Evolutionary conservation across 2,888 invertebrate genomes (phyloP).

Genomic region (Aelia acuminata): DNA sequence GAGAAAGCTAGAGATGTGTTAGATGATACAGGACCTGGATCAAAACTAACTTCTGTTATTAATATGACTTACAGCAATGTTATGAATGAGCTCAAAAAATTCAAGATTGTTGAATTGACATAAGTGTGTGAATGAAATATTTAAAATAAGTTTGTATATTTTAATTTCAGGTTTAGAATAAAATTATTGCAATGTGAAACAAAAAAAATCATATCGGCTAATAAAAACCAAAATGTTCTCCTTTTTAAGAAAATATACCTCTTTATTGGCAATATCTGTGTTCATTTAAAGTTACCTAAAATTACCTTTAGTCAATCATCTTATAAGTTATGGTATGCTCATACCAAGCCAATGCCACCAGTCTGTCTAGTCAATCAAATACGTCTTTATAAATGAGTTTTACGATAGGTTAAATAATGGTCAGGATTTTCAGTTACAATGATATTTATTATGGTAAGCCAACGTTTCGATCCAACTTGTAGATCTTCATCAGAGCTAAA

Average conservation of each 20-base stretch:
- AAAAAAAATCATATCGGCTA: background rate
- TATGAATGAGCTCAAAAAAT: constrained; percentile 62
- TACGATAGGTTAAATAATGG: too few species aligned
- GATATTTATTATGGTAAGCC: too few species aligned
- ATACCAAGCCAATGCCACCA: too few species aligned
- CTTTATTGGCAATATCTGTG: background rate
- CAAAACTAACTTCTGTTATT: constrained; percentile 62
- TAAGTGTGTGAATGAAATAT: background rate
- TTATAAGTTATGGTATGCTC: too few species aligned
- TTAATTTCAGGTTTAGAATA: background rate
- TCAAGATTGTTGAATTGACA: constrained; percentile 60
- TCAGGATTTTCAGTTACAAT: too few species aligned
- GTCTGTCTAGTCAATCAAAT: too few species aligned
- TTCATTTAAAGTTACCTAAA: background rate
- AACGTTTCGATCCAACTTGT: too few species aligned
- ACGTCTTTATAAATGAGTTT: too few species aligned
- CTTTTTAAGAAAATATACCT: background rate
- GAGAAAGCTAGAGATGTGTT: constrained; percentile 50
- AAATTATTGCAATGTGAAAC: background rate
- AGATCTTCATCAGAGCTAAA: too few species aligned
- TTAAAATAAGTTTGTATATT: background rate
- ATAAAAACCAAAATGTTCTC: background rate
- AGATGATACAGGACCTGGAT: constrained; percentile 67
- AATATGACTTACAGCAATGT: constrained; percentile 67
- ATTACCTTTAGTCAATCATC: background rate